These are phyloP conservation scores for Callyntrura guangdongensis DNA, from an alignment of 2,888 invertebrate species.

Conservation along the genomic window DNA sequence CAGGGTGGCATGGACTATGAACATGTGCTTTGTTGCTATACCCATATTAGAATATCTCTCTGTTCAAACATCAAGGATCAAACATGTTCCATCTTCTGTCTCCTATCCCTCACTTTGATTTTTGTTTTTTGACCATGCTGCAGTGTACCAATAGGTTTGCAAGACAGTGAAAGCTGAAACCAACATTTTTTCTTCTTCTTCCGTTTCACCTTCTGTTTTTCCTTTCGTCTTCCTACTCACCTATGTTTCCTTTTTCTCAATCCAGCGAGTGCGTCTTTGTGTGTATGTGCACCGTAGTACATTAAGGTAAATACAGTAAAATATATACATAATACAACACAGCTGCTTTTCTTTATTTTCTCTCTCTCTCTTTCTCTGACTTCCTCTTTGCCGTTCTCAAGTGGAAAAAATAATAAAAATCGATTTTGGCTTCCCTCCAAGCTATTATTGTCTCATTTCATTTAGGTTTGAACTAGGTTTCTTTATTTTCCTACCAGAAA, in stretches of 20 bases:
- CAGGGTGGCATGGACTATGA: neutral
- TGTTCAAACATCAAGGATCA: constrained; percentile 25
- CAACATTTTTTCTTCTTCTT: neutral
- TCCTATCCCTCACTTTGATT: constrained; percentile 59
- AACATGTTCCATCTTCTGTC: neutral
- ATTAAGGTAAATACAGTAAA: neutral
- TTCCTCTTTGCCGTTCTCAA: constrained; percentile 28
- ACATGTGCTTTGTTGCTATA: constrained; percentile 23
- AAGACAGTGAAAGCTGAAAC: constrained; percentile 10
- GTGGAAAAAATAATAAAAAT: constrained; percentile 75
- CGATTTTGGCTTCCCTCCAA: constrained; percentile 78
- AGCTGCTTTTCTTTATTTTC: constrained; percentile 49
- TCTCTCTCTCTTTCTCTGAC: constrained; percentile 8
- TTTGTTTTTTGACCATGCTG: constrained; percentile 8
- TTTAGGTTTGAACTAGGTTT: constrained; percentile 43
- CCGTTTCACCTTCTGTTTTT: neutral
- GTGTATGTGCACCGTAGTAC: neutral
- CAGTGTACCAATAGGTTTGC: neutral
- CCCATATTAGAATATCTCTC: constrained; percentile 14
- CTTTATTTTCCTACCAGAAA: constrained; percentile 46
- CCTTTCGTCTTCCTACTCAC: neutral
- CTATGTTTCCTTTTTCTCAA: constrained; percentile 21
- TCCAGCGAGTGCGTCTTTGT: neutral
- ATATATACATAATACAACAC: constrained; percentile 51
- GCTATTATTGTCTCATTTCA: constrained; percentile 76